Conservation (phyloP, 2,888 invertebrate species). For the Heterodera filipjevi region DNA sequence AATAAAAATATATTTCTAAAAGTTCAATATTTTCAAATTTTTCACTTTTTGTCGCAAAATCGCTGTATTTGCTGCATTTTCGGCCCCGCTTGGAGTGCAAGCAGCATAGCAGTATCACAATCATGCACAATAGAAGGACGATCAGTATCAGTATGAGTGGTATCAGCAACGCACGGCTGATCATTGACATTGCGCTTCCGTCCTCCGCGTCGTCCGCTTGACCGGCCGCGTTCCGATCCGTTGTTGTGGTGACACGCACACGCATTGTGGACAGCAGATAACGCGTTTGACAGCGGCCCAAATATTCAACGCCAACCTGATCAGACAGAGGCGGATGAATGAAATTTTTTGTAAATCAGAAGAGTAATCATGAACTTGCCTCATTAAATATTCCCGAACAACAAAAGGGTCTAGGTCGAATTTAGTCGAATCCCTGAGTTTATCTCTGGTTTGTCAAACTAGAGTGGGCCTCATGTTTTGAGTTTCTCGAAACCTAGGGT, state of each 20-base stretch:
- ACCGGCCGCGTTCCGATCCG: slow-evolving; percentile 39
- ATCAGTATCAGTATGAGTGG: slow-evolving; percentile 75
- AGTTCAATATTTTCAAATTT: too few species aligned
- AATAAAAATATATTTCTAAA: too few species aligned
- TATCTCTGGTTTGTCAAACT: too few species aligned
- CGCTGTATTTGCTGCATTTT: slow-evolving; percentile 29
- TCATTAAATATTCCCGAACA: too few species aligned
- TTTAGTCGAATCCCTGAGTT: too few species aligned
- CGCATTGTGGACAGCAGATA: slow-evolving; percentile 22
- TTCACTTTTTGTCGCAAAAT: slow-evolving; percentile 47
- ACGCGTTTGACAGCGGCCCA: slow-evolving; percentile 30
- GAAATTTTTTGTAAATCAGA: too few species aligned
- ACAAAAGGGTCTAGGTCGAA: too few species aligned
- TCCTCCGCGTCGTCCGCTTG: slow-evolving; percentile 34
- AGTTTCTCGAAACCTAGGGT: too few species aligned
- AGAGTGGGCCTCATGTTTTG: too few species aligned
- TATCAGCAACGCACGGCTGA: slow-evolving; percentile 85
- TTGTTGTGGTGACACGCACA: slow-evolving; percentile 33
- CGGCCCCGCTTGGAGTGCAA: slow-evolving; percentile 47
- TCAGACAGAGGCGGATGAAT: not conserved
- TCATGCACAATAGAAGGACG: slow-evolving; percentile 81
- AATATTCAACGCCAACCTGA: slow-evolving; percentile 35
- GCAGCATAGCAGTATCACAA: slow-evolving; percentile 70
- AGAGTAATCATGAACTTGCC: too few species aligned
- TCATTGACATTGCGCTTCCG: slow-evolving; percentile 67